These are phyloP conservation scores for Neodiprion pinetum DNA, from an alignment of 1,140 invertebrate genomes.

Conservation along the genomic window DNA sequence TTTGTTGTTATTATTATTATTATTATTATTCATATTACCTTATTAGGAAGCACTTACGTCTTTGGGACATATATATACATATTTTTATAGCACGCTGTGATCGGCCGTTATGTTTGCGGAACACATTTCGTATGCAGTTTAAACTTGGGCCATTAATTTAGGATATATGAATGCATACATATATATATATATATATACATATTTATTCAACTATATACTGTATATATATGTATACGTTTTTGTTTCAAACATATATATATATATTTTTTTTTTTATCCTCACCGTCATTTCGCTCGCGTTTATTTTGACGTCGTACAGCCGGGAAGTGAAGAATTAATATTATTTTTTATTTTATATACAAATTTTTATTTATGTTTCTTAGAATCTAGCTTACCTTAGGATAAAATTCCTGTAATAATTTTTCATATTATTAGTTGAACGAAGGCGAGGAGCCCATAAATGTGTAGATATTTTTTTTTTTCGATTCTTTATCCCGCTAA, in stretches of 20 bases:
- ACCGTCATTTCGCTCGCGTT: not conserved
- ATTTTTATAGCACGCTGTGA: slow-evolving; percentile 1
- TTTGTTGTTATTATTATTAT: not conserved
- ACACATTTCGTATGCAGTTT: not conserved
- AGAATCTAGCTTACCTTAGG: not conserved
- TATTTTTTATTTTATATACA: not conserved
- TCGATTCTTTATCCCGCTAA: not conserved
- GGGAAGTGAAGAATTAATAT: not conserved
- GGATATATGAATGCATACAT: not conserved
- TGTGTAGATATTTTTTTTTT: not conserved
- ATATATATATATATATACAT: not conserved
- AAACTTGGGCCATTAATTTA: not conserved
- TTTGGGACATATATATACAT: not conserved
- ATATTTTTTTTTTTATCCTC: not conserved
- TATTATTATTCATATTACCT: no score
- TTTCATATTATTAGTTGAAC: not conserved
- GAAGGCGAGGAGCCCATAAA: not conserved
- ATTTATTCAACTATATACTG: not conserved
- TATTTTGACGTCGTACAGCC: not conserved
- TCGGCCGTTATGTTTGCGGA: not conserved
- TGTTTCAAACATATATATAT: not conserved
- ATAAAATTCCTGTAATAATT: not conserved
- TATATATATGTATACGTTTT: not conserved
- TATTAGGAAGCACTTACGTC: no score
- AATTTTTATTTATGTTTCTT: not conserved